phyloP scores from a whole-genome alignment of 35 echinoderm and acorn worm genomes.

The Ophioderma brevispina region DNA sequence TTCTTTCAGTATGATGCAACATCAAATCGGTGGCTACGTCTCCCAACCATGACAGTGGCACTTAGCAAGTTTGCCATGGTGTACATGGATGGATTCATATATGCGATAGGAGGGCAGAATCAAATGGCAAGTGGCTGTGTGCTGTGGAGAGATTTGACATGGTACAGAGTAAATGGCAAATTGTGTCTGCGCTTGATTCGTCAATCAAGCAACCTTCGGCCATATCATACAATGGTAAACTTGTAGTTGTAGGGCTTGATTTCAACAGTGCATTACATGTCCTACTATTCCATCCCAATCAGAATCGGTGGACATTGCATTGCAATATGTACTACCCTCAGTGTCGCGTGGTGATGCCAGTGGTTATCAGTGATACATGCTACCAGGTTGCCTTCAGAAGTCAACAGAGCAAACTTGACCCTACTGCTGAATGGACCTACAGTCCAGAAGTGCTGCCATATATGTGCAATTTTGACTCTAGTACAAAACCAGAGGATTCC shows the following conservation, averaged over 20 bases:
- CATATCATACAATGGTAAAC: slow-evolving; percentile 3
- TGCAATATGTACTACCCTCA: neutral
- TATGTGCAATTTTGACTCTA: neutral
- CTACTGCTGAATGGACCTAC: neutral
- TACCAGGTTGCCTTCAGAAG: slow-evolving; percentile 11
- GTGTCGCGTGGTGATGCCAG: neutral
- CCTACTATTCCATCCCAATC: slow-evolving; percentile 1
- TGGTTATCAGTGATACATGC: neutral
- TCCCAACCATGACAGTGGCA: slow-evolving; percentile 46
- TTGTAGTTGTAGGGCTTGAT: slow-evolving; percentile 2
- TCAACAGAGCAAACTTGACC: neutral
- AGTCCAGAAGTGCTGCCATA: slow-evolving; percentile 10
- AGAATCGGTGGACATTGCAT: slow-evolving; percentile 4
- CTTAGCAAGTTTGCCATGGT: slow-evolving; percentile 30
- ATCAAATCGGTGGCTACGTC: slow-evolving; percentile 41
- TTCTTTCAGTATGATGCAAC: slow-evolving; percentile 41
- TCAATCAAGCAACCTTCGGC: slow-evolving; percentile 8
- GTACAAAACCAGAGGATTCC: neutral
- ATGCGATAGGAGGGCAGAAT: slow-evolving; percentile 49
- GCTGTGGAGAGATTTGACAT: slow-evolving; percentile 41
- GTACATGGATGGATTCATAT: slow-evolving; percentile 42
- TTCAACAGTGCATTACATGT: neutral
- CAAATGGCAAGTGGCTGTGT: neutral
- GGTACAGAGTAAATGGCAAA: slow-evolving; percentile 33
- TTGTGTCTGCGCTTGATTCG: slow-evolving; percentile 21